Evolutionary conservation across 2,888 invertebrate genomes (phyloP).

Genomic region (Cephus pygmeus): DNA sequence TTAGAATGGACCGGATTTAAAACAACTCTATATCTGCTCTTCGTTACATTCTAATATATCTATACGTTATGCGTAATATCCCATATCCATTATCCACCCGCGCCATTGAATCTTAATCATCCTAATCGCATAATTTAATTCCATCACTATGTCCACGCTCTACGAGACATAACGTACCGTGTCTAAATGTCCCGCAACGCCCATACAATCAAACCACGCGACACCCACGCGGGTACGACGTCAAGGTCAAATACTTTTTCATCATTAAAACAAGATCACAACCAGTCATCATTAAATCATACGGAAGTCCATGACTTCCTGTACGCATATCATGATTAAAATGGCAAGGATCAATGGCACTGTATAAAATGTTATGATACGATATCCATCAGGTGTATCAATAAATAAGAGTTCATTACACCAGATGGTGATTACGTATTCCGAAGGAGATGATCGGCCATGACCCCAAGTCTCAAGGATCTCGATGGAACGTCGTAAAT

Average conservation of each 20-base stretch:
- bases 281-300: background rate
- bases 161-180: background rate
- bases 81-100: background rate
- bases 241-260: background rate
- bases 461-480: background rate
- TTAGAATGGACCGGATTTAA: background rate
- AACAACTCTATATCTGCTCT: background rate
- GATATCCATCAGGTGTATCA: background rate
- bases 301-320: background rate
- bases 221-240: background rate
- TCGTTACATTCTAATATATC: background rate
- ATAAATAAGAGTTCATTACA: background rate
- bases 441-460: background rate
- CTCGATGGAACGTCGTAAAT: background rate
- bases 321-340: background rate
- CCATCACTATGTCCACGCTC: background rate
- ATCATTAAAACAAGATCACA: background rate
- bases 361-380: background rate
- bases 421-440: background rate
- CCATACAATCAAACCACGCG: background rate
- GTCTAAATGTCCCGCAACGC: background rate
- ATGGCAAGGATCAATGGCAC: background rate
- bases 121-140: background rate
- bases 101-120: background rate
- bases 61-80: background rate